phyloP scores from a whole-genome alignment of 2,888 invertebrate species.

The Athripsodes cinereus region DNA sequence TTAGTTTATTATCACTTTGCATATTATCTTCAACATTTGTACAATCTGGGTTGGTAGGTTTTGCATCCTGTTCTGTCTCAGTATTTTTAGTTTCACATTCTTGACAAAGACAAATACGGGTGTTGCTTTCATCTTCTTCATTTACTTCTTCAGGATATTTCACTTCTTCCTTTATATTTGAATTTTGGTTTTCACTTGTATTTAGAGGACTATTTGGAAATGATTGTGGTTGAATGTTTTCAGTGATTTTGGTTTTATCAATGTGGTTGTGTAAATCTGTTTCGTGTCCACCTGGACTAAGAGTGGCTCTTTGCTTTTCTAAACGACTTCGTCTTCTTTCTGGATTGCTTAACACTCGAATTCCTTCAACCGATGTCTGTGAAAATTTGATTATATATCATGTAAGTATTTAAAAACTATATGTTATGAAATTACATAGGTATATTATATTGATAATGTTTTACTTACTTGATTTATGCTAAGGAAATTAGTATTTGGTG shows the following conservation, averaged over 20 bases:
- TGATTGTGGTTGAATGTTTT: background rate
- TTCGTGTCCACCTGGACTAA: slow-evolving; percentile 28
- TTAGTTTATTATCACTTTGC: background rate
- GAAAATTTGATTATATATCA: background rate
- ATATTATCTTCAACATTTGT: background rate
- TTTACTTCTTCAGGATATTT: background rate
- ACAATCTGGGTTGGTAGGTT: background rate
- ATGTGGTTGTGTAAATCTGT: slow-evolving; percentile 32
- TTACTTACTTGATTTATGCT: background rate
- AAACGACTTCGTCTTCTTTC: slow-evolving; percentile 43
- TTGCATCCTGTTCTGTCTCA: background rate
- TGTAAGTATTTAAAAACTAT: background rate
- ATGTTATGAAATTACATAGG: background rate
- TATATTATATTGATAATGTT: background rate
- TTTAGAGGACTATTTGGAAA: background rate
- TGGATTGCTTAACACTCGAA: slow-evolving; percentile 21
- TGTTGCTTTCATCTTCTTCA: background rate
- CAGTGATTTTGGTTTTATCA: background rate
- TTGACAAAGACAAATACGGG: background rate
- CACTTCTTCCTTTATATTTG: background rate
- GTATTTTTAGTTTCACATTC: background rate
- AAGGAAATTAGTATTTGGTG: slow-evolving; percentile 40
- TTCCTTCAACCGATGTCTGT: slow-evolving; percentile 20
- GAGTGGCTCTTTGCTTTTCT: slow-evolving; percentile 38
- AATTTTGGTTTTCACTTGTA: background rate